Base-by-base conservation (phyloP, 2,888 invertebrate species). In the Conistra vaccinii region DNA sequence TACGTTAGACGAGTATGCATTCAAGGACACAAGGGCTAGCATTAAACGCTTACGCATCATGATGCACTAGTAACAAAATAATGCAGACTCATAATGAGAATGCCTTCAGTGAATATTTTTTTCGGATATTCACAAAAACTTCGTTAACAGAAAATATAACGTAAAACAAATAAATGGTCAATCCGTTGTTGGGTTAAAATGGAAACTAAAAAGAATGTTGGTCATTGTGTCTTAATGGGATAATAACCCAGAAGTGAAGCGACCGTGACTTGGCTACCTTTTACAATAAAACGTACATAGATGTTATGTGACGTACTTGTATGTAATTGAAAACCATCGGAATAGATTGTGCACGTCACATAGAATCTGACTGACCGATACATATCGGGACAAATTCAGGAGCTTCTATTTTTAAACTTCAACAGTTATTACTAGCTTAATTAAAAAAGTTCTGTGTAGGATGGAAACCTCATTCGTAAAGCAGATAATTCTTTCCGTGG, bases 171-270 rank as follows among this genome's bases (percentile, higher is more conserved):
- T 72, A 57, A 58, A 67, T 23, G 29, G 29, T 3, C n/a, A 48
- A 65, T 63, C 60, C 14, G 42, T 66, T 57, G 42, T 66, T 57
- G 23, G 20, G 7, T 55, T n/a, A n/a, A n/a, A n/a, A n/a, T n/a
- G n/a, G n/a, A n/a, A n/a, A n/a, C 42, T 35, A 42, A 51, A 66
- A 73, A 60, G 63, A 68, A 63, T 74, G 51, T 67, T 70, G 55
- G 81, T 70, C 62, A 81, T 84, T 81, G 63, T 80, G 35, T 84
- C 73, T 60, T 70, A 26, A 63, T 81, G 53, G 61, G 42, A 58
- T 72, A 73, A 85, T 72, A 71, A 66, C 69, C 69, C 63, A 62
- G 23, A 58, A 69, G 51, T 29, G 73, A 76, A 42, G 60, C 42
- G 62, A 72, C 83, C 73, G 63, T 81, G 77, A 53, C 62, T 45